Percentiles rank a stretch among this genome's conserved stretches.
Conservation (phyloP, 2,888 invertebrate species). For the Acholoe squamosa region DNA sequence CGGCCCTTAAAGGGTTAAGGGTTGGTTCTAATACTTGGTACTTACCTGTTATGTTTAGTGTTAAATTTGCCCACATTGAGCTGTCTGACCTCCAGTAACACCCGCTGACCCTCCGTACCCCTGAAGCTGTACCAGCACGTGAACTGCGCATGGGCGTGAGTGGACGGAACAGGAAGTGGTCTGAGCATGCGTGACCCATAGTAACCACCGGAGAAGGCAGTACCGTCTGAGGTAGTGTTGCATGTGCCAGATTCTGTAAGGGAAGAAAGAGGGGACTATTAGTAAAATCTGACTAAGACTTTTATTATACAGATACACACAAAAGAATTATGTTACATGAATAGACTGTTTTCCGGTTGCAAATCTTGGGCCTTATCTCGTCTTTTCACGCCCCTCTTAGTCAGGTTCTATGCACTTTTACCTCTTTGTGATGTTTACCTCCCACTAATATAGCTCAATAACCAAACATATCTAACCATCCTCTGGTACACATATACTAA, state of each 20-base stretch:
- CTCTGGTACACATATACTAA: too few relatives aligned
- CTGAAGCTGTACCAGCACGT: slow-evolving; percentile 64
- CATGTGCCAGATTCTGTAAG: slow-evolving; percentile 52
- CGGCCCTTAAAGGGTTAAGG: too few relatives aligned
- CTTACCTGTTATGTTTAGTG: background rate
- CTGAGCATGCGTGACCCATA: slow-evolving; percentile 44
- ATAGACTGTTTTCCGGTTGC: too few relatives aligned
- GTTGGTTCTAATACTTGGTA: too few relatives aligned
- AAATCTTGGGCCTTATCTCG: too few relatives aligned
- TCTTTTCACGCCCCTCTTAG: too few relatives aligned
- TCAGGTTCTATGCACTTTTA: too few relatives aligned
- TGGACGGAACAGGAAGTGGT: background rate
- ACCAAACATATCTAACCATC: too few relatives aligned
- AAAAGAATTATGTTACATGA: too few relatives aligned
- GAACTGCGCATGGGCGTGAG: background rate
- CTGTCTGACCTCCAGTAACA: slow-evolving; percentile 53
- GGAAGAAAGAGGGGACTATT: background rate
- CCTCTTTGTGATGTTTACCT: too few relatives aligned
- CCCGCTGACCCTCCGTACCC: slow-evolving; percentile 60
- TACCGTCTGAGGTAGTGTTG: slow-evolving; percentile 52
- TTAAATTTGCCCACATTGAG: slow-evolving; percentile 59
- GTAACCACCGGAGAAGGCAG: slow-evolving; percentile 38
- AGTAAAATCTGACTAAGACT: background rate
- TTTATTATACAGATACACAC: too few relatives aligned
- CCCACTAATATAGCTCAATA: too few relatives aligned